Evolutionary conservation across 1,140 invertebrate species (phyloP), one percentile per base, ranked within the genome.

Genomic region (Euglossa dilemma): DNA sequence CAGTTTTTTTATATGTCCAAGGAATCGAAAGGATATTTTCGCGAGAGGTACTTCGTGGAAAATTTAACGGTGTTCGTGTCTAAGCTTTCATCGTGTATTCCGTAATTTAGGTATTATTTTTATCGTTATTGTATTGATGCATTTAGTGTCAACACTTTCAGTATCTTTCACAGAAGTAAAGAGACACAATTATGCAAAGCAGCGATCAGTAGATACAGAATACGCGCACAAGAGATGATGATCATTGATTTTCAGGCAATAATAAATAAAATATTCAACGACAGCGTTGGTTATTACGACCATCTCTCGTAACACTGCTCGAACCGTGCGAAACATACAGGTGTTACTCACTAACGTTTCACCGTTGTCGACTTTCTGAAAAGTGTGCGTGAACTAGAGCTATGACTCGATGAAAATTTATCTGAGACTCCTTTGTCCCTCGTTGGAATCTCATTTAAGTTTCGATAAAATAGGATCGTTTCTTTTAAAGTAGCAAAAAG

Each of bases 201-300:
- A 52, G 45, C 36, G 47, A 70, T 83, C 28, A 47, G 9, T 54
- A 25, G 25, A 12, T 18, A 36, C 25, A 47, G 9, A 59, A 64
- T 11, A 45, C 3, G 8, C 43, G 9, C 16, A 4, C 9, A 11
- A 47, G 28, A 78, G 83, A 83, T 82, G 83, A 45, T 76, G 67
- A 86, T 86, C 88, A 90, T 90, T 80, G 89, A 88, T 90, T 90
- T 90, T 79, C 64, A 72, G 28, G 25, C 50, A 88, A 88, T 83
- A 88, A 88, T 83, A 77, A 90, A 90, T 89, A 45, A 90, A 86
- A 88, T 85, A 89, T 88, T 88, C 82, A 88, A 63, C 9, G 47
- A 64, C 64, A 57, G 56, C 47, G 36, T 36, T 69, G 78, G 78
- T 81, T 80, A 82, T 90, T 89, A 86, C 84, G 74, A 82, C 59